Conservation (phyloP, 2,888 invertebrate species). For the Acanthosepion pharaonis region DNA sequence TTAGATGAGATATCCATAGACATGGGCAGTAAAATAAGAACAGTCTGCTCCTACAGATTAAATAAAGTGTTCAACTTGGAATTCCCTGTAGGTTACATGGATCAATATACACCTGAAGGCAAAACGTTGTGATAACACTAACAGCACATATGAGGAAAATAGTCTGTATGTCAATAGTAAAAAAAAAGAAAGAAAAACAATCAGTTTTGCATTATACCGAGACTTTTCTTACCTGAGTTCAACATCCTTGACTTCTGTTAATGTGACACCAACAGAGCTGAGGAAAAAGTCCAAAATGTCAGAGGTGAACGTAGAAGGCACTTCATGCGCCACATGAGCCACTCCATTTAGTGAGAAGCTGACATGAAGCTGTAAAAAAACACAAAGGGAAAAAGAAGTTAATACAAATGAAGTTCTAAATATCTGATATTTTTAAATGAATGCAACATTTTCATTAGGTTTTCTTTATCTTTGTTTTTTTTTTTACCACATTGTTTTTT, state of each 20-base stretch:
- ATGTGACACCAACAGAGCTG: conserved; percentile 80
- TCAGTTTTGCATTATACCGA: neutral
- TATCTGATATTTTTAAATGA: neutral
- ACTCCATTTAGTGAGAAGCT: conserved; percentile 78
- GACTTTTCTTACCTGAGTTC: conserved; percentile 77
- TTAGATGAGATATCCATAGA: too few species aligned
- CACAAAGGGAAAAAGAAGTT: conserved; percentile 38
- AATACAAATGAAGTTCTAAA: conserved; percentile 8
- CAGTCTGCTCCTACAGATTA: too few species aligned
- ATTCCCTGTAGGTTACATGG: too few species aligned
- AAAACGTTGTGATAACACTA: too few species aligned
- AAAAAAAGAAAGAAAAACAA: neutral
- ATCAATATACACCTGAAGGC: too few species aligned
- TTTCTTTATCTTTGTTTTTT: too few species aligned
- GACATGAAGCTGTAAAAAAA: conserved; percentile 77
- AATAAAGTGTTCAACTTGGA: too few species aligned
- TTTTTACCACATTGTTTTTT: too few species aligned
- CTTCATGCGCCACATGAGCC: conserved; percentile 64
- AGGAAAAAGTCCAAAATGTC: conserved; percentile 81
- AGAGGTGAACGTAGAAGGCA: conserved; percentile 76
- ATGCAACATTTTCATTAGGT: neutral
- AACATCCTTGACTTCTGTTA: conserved; percentile 81
- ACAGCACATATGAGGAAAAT: too few species aligned
- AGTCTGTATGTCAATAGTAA: too few species aligned
- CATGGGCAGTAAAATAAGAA: too few species aligned